Percentiles rank a stretch among this genome's conserved stretches.
phyloP scores from a whole-genome alignment of 2,797 vertebrate species.

The Mastacembelus armatus region DNA sequence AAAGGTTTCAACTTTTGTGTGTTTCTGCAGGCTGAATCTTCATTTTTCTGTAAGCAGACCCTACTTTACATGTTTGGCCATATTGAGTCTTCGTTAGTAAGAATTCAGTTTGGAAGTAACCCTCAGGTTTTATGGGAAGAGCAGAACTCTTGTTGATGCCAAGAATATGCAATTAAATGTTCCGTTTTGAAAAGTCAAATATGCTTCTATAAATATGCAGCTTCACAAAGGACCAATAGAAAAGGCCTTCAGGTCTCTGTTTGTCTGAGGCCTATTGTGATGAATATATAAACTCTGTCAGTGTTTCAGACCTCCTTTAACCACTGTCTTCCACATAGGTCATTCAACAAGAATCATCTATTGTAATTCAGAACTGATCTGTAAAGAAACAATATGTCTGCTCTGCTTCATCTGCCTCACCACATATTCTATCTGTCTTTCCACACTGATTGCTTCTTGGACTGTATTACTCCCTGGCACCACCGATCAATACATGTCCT shows the following conservation, averaged over 20 bases:
- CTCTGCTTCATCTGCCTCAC: conserved; percentile 36
- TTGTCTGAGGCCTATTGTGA: conserved; percentile 6
- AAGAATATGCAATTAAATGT: conserved; percentile 6
- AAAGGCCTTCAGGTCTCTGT: conserved; percentile 1
- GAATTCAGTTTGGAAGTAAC: conserved; percentile 27
- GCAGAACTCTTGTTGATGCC: not conserved
- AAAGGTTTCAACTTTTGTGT: conserved; percentile 40
- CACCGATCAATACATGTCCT: conserved; percentile 69
- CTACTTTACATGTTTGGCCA: conserved; percentile 18
- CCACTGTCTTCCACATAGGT: conserved; percentile 22
- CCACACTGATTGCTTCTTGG: conserved; percentile 55
- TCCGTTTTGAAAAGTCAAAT: conserved; percentile 10
- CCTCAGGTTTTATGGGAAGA: not conserved
- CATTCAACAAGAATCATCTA: conserved; percentile 45
- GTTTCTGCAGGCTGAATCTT: conserved; percentile 26
- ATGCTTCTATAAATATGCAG: conserved; percentile 24
- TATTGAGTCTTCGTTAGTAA: conserved; percentile 32
- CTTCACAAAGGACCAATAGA: not conserved
- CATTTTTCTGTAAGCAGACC: conserved; percentile 5
- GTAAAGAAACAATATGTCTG: conserved; percentile 54
- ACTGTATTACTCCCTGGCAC: conserved; percentile 69
- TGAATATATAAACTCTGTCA: conserved; percentile 24
- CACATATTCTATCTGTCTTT: conserved; percentile 39
- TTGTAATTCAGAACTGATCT: conserved; percentile 61
- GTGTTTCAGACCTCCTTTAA: conserved; percentile 45